Base-by-base conservation (phyloP, 2,888 invertebrate species). In the Diploptera punctata region DNA sequence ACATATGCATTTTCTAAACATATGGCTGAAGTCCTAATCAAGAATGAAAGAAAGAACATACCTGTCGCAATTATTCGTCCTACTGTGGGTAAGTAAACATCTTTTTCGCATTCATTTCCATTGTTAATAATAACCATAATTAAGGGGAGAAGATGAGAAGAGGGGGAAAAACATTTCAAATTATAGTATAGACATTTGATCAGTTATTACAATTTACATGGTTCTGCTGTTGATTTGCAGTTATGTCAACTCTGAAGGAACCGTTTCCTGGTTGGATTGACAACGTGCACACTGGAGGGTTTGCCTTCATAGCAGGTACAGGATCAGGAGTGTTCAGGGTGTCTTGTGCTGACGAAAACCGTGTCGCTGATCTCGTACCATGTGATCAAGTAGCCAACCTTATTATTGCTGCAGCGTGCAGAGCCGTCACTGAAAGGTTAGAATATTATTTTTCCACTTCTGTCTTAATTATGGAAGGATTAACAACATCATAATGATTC, bases 1-100 rank as follows among this genome's bases (percentile, higher is more conserved):
- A 94, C 97, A 0, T 99, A 99, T 83, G 98, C 98, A 0, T 95
- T 95, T 79, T 98, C 98, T 0, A 99, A 99, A 83, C 97, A 97
- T 77, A 84, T 99, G 79, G 98, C 96, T 0, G 98, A 99, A 80
- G 92, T 93, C 77, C 92, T 96, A 81, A 89, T 99, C 2, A 87
- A 90, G 47, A 91, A 92, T 73, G 90, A 88, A 76, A 87, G 90
- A 0, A 84, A 85, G 0, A 79, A 85, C 19, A 87, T 98, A 76
- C 94, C 97, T 0, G 90, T 95, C 70, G 90, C 93, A 65, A 97
- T 99, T 75, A 92, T 99, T 1, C 86, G 98, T 33, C 98, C 98
- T 3, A 97, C 97, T 67, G 98, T 98, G 90, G 97, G 94, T 94
- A 82, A 87, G 91, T 87, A 67, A 19, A 1, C 29, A 70, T n/a